Base-by-base conservation (phyloP, 2,113 vertebrate species). In the Larimichthys crocea region DNA sequence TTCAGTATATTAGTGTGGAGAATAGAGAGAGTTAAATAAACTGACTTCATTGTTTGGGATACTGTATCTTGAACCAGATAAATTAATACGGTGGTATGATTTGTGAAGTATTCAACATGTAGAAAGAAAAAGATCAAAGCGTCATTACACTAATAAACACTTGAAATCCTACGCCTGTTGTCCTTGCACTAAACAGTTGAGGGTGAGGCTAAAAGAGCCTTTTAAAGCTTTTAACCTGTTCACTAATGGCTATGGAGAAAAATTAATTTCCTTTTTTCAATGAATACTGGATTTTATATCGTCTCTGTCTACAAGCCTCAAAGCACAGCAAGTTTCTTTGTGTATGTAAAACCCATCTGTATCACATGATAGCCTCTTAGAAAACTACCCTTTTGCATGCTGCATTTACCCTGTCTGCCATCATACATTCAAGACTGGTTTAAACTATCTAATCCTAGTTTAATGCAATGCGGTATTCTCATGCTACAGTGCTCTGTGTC, bases 71-170 rank as follows among this genome's bases (percentile, higher is more conserved):
- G 3, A 59, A n/a, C 10, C 14, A 64, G 16, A 46, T 20, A 22
- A 62, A 66, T 57, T 4, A 78, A 40, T 9, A 40, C 1, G 20
- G 48, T 50, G 5, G 4, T 74, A 35, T 35, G 31, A 35, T 35
- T 35, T 35, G n/a, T 35, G 26, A 80, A 35, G 31, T 68, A 56
- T 68, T 69, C 11, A 53, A 69, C 48, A 78, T 19, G 31, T 19
- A 10, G 19, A 42, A 68, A 26, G 15, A 5, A 31, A 31, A 63
- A 31, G 48, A 56, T 50, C 17, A 60, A 53, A 57, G 4, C 24
- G 55, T 62, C 42, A 55, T 44, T 19, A 52, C 10, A 17, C 5
- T 2, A 42, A 73, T 26, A 50, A 40, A 80, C 19, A 35, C 15
- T 61, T 53, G 24, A 55, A 59, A 62, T 46, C 11, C 56, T 68